A percentile compares a stretch with the other conserved stretches of the same genome.
phyloP scores from a whole-genome alignment of 1,140 invertebrate genomes.

The Pseudoatta argentina region DNA sequence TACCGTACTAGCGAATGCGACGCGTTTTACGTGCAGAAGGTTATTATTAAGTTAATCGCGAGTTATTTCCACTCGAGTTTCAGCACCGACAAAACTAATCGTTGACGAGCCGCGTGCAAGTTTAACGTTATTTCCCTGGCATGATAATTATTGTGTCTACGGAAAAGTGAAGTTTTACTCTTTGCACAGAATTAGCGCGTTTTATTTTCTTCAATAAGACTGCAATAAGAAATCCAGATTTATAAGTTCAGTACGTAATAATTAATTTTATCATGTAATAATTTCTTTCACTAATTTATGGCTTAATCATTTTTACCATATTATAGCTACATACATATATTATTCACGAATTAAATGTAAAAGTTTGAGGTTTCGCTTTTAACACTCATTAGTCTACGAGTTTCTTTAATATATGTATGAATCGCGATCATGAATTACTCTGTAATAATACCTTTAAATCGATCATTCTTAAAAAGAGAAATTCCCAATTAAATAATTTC shows the following conservation, averaged over 20 bases:
- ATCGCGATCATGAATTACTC: neutral
- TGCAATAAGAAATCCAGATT: neutral
- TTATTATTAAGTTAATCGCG: slow-evolving; percentile 44
- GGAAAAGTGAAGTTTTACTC: neutral
- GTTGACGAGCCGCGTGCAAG: neutral
- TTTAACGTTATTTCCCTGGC: neutral
- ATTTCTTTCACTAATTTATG: slow-evolving; percentile 10
- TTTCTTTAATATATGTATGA: neutral
- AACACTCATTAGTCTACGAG: neutral
- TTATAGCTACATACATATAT: neutral
- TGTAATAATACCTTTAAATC: neutral
- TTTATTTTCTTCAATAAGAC: neutral
- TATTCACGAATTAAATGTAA: neutral
- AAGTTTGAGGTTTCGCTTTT: slow-evolving; percentile 1
- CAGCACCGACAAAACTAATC: neutral
- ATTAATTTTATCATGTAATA: no score
- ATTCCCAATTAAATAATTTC: slow-evolving; percentile 44
- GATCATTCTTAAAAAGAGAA: slow-evolving; percentile 25
- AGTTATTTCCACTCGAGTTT: slow-evolving; percentile 37
- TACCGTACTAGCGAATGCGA: slow-evolving; percentile 10
- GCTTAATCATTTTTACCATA: slow-evolving; percentile 9
- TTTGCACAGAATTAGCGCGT: neutral
- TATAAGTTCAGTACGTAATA: neutral
- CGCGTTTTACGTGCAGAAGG: slow-evolving; percentile 21
- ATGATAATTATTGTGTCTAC: slow-evolving; percentile 6